These are phyloP conservation scores for Dicerorhinus sumatrensis DNA, from an alignment of 2,113 vertebrate genomes.

Conservation along the genomic window DNA sequence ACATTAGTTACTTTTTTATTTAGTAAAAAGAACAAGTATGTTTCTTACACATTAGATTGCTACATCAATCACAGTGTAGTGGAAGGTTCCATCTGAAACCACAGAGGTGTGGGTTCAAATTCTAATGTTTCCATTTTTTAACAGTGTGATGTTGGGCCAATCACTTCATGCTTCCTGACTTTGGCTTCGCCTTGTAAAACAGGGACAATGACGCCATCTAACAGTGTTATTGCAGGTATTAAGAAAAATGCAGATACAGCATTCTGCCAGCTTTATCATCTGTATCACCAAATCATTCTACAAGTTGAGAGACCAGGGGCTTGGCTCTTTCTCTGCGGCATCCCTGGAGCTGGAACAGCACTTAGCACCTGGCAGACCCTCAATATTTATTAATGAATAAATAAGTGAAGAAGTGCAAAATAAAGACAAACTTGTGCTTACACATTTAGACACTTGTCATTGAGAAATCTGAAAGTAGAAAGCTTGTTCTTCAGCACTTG, in stretches of 20 bases:
- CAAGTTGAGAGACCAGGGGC: not conserved
- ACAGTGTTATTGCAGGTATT: too few species aligned
- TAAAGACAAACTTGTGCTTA: not conserved
- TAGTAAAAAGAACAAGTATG: not conserved
- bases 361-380: not conserved
- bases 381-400: not conserved
- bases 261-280: not conserved
- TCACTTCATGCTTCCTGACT: not conserved
- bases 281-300: not conserved
- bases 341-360: not conserved
- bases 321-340: not conserved
- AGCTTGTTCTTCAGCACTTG: not conserved
- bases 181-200: too few species aligned
- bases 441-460: not conserved
- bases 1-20: not conserved
- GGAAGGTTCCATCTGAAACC: not conserved
- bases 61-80: not conserved
- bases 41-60: not conserved
- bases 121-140: not conserved
- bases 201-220: too few species aligned
- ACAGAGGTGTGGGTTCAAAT: not conserved
- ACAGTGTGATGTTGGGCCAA: not conserved
- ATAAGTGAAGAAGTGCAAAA: not conserved
- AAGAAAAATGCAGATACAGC: not conserved
- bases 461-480: not conserved